A percentile compares a stretch with the other conserved stretches of the same genome.
Conservation (phyloP, 2,888 invertebrate genomes). For the Thumatha senex region DNA sequence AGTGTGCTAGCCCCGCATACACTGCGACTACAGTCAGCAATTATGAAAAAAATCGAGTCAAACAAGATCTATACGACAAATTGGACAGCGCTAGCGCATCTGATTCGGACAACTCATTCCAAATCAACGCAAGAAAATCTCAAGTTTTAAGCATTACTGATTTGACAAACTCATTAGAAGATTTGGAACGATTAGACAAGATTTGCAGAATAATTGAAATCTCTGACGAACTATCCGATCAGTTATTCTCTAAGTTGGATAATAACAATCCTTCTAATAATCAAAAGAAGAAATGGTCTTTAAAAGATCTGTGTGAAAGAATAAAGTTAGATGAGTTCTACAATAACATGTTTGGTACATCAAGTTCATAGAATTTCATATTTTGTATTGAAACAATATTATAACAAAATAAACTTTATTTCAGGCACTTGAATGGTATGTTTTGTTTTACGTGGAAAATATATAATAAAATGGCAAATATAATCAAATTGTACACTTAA, state of each 20-base stretch:
- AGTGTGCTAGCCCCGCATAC: constrained; percentile 30
- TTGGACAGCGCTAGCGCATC: constrained; percentile 66
- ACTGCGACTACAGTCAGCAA: constrained; percentile 40
- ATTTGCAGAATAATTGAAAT: constrained; percentile 77
- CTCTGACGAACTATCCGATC: constrained; percentile 72
- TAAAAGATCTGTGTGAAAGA: constrained; percentile 70
- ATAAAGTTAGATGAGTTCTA: constrained; percentile 74
- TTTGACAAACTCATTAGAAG: constrained; percentile 66
- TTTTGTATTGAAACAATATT: constrained; percentile 25
- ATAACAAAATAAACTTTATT: constrained; percentile 32
- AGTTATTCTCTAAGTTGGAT: constrained; percentile 60
- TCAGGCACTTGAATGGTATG: constrained; percentile 41
- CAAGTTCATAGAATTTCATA: constrained; percentile 9
- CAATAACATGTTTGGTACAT: constrained; percentile 61
- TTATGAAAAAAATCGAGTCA: constrained; percentile 26
- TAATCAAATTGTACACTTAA: background rate
- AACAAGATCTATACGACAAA: constrained; percentile 69
- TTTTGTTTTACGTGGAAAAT: constrained; percentile 23
- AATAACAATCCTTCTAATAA: constrained; percentile 15
- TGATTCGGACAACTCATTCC: constrained; percentile 66
- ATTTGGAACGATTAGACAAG: constrained; percentile 66
- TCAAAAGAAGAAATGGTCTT: constrained; percentile 62
- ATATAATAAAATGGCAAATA: constrained; percentile 10
- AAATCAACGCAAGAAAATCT: constrained; percentile 61
- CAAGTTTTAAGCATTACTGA: constrained; percentile 66